Evolutionary conservation across 2,797 vertebrate species (phyloP), one percentile per base, ranked within the genome.

Genomic region (Poeciliopsis infans): DNA sequence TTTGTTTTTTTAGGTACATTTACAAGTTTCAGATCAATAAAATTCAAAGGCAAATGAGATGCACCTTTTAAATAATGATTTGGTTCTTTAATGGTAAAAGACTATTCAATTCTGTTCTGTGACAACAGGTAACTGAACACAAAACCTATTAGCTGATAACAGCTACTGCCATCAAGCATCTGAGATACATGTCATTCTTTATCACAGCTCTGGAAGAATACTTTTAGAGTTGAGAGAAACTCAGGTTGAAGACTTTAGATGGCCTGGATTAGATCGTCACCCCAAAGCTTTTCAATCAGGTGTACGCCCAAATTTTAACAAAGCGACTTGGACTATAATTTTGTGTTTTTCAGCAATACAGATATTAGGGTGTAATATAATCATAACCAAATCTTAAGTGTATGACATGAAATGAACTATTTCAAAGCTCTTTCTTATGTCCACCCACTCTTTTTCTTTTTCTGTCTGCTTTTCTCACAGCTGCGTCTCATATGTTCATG

Each of bases 401-500:
- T 79, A 79, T 88, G 88, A 78, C 75, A 79, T 81, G 83, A 84
- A 86, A 81, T 86, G 82, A 88, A 85, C 79, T 78, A 70, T 89
- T 84, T 87, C 77, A 76, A 89, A 90, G 86, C 79, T 25, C 79
- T 89, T 92, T 88, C 72, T 78, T 90, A 79, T 77, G 79, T 79
- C 85, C 85, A 74, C 90, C 79, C 87, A 80, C 87, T 85, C 86
- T 91, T 89, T 87, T 86, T 83, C 41, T 45, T 70, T 39, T 33
- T 64, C 20, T 64, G 87, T 86, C 89, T 85, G 84, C 80, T 81
- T 85, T 82, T 90, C 90, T 89, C 91, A 93, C 96, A 96, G 95
- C 94, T 96, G 95, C 87, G 90, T 89, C 88, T 96, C 95, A 96
- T 94, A 94, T 95, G 94, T 93, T 93, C 92, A 78, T 87, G 92